Evolutionary conservation across 2,888 invertebrate genomes (phyloP).

Genomic region (Nemapogon koenigi): DNA sequence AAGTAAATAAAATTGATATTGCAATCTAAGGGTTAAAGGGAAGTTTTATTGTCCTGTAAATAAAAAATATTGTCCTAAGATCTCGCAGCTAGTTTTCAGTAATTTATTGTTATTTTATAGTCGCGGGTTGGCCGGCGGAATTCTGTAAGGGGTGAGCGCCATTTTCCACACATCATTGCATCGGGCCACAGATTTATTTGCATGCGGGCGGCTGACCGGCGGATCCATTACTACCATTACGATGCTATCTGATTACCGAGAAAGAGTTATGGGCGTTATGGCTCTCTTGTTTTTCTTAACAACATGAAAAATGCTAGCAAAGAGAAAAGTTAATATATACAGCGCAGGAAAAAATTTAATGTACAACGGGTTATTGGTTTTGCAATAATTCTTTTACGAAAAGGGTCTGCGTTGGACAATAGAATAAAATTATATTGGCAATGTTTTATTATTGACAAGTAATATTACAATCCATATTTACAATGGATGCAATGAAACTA

Average conservation of each 20-base stretch:
- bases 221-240: constrained; percentile 63
- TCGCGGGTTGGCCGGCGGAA: constrained; percentile 20
- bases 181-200: constrained; percentile 65
- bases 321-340: constrained; percentile 21
- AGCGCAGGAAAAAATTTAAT: constrained; percentile 26
- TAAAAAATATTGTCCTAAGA: too few species aligned
- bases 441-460: too few species aligned
- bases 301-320: constrained; percentile 45
- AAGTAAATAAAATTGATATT: too few species aligned
- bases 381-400: constrained; percentile 49
- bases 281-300: constrained; percentile 58
- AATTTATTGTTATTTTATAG: constrained; percentile 9
- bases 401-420: too few species aligned
- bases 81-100: constrained; percentile 6
- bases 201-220: constrained; percentile 66
- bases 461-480: too few species aligned
- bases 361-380: constrained; percentile 46
- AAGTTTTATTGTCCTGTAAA: too few species aligned
- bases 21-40: too few species aligned
- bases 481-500: too few species aligned
- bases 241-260: constrained; percentile 58
- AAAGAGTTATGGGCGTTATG: constrained; percentile 62
- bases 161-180: constrained; percentile 67
- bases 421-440: too few species aligned
- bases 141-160: constrained; percentile 46